These are phyloP conservation scores for Campoletis raptor DNA, from an alignment of 2,888 invertebrate species.

Conservation along the genomic window DNA sequence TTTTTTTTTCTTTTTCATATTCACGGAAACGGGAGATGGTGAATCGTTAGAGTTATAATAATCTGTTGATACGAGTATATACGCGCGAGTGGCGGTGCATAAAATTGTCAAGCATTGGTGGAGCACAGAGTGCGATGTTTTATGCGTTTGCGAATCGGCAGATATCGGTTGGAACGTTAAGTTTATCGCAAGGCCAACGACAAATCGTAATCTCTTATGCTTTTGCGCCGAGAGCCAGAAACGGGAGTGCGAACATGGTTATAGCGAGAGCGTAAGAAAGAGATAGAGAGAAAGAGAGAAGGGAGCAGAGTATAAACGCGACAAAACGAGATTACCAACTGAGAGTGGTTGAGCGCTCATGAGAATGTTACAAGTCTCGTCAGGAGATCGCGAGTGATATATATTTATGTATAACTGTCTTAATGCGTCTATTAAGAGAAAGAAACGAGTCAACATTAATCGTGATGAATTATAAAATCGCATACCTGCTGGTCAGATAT, in stretches of 20 bases:
- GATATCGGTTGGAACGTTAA: slow-evolving; percentile 81
- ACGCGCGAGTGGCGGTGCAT: slow-evolving; percentile 8
- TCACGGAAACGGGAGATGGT: slow-evolving; percentile 14
- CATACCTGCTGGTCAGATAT: neutral
- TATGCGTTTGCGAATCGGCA: slow-evolving; percentile 78
- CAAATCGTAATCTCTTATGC: slow-evolving; percentile 81
- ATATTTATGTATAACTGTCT: slow-evolving; percentile 44
- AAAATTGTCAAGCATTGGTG: slow-evolving; percentile 30
- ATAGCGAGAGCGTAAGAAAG: slow-evolving; percentile 69
- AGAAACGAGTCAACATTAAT: neutral
- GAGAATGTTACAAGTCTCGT: slow-evolving; percentile 43
- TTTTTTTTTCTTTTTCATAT: no score
- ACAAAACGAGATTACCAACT: slow-evolving; percentile 43
- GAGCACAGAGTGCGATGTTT: slow-evolving; percentile 71
- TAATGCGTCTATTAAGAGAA: slow-evolving; percentile 38
- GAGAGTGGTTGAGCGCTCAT: slow-evolving; percentile 17
- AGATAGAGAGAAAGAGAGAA: slow-evolving; percentile 49
- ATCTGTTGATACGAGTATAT: slow-evolving; percentile 1
- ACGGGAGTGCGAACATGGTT: slow-evolving; percentile 68
- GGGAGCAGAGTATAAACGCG: slow-evolving; percentile 24
- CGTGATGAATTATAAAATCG: neutral
- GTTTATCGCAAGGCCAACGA: slow-evolving; percentile 84
- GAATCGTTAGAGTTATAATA: slow-evolving; percentile 14
- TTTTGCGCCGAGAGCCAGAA: slow-evolving; percentile 50
- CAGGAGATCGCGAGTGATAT: slow-evolving; percentile 40